Conservation (phyloP, 2,113 vertebrate genomes). For the Nothoprocta pentlandii region DNA sequence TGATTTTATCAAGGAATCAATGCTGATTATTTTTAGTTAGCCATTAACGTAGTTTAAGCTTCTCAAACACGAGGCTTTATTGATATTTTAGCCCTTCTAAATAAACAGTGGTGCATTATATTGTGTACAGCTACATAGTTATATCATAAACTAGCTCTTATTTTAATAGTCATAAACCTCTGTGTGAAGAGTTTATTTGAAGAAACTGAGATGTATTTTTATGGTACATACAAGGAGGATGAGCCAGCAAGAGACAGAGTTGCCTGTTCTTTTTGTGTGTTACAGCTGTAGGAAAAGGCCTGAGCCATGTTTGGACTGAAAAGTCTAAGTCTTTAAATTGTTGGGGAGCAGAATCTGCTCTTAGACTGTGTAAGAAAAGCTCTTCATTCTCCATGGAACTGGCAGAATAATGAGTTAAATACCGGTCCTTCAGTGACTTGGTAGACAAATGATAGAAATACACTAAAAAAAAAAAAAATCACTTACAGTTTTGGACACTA, state of each 20-base stretch:
- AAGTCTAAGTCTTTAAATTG: not conserved
- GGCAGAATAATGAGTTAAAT: constrained; percentile 41
- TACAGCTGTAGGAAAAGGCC: not conserved
- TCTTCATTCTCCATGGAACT: constrained; percentile 14
- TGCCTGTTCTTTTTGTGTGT: not conserved
- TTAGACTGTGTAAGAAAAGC: not conserved
- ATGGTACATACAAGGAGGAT: not conserved
- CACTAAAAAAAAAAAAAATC: constrained; percentile 6
- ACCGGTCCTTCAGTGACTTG: constrained; percentile 16
- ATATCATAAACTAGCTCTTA: not conserved
- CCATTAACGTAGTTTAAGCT: not conserved
- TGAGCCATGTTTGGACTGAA: not conserved
- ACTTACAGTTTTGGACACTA: not conserved
- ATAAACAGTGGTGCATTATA: not conserved
- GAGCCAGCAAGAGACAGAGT: not conserved
- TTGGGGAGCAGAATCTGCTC: not conserved
- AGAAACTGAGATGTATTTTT: not conserved
- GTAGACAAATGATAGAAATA: constrained; percentile 35
- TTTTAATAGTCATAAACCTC: not conserved
- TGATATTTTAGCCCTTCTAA: not conserved
- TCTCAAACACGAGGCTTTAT: not conserved
- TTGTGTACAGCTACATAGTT: not conserved
- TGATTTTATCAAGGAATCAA: not conserved
- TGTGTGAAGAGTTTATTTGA: not conserved
- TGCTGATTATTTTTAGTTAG: not conserved